phyloP scores from a whole-genome alignment of 2,797 vertebrate genomes.

The Sebastes flavidus region DNA sequence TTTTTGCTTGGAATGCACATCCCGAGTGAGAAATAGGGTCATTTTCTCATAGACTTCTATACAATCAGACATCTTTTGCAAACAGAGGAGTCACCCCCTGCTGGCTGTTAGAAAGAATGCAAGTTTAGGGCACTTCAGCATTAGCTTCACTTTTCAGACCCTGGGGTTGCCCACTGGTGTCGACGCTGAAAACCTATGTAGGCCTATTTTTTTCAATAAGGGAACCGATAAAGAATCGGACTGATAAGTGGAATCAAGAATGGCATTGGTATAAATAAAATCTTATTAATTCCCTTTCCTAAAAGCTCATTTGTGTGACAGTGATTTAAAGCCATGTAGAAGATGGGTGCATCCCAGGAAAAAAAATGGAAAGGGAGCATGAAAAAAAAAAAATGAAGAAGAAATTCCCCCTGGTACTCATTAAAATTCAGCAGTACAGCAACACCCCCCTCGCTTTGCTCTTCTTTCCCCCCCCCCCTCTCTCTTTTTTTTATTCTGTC shows the following conservation, averaged over 20 bases:
- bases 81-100: no score
- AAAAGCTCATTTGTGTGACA: slow-evolving; percentile 76
- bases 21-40: no score
- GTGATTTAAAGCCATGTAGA: slow-evolving; percentile 70
- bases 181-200: not conserved
- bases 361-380: slow-evolving; percentile 29
- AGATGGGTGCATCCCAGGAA: slow-evolving; percentile 45
- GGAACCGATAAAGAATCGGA: not conserved
- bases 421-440: slow-evolving; percentile 82
- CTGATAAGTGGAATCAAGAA: not conserved
- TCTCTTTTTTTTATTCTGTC: slow-evolving; percentile 13
- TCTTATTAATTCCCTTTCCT: not conserved
- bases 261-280: not conserved
- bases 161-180: no score
- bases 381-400: slow-evolving; percentile 64
- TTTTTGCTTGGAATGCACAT: no score
- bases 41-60: no score
- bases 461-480: slow-evolving; percentile 32
- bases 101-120: no score
- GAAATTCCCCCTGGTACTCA: slow-evolving; percentile 85
- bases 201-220: not conserved
- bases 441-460: slow-evolving; percentile 59
- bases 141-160: no score
- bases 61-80: no score
- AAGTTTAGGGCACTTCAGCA: no score